phyloP scores from a whole-genome alignment of 1,140 invertebrate species.

The Trichomalopsis sarcophagae region DNA sequence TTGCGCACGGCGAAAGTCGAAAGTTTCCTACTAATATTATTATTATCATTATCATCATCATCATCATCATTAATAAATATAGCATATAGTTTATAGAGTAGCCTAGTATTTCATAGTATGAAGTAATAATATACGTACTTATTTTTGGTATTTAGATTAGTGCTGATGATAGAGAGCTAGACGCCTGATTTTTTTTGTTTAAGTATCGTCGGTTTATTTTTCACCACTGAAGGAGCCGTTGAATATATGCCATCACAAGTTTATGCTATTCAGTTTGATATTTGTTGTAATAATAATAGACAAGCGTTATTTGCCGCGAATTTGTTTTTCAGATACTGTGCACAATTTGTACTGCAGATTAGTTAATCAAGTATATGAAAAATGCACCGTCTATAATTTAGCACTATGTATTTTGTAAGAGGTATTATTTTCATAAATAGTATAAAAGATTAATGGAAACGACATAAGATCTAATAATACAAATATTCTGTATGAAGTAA shows the following conservation, averaged over 20 bases:
- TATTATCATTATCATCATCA: not conserved
- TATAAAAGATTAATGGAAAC: too few species aligned
- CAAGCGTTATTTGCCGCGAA: too few species aligned
- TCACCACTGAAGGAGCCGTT: not conserved
- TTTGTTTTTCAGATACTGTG: too few species aligned
- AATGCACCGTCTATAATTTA: too few species aligned
- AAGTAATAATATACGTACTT: not conserved
- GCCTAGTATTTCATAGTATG: slow-evolving; percentile 26
- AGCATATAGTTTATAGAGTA: slow-evolving; percentile 37
- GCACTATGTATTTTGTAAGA: too few species aligned
- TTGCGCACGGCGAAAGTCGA: slow-evolving; percentile 3
- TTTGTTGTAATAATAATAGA: too few species aligned
- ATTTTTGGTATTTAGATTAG: slow-evolving; percentile 53
- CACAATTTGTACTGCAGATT: too few species aligned
- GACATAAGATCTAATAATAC: too few species aligned
- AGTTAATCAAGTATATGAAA: too few species aligned
- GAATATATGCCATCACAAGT: not conserved
- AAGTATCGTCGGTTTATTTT: slow-evolving; percentile 3
- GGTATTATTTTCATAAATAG: too few species aligned
- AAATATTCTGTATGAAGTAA: too few species aligned
- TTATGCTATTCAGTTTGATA: too few species aligned
- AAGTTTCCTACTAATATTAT: not conserved
- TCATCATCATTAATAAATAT: slow-evolving; percentile 12
- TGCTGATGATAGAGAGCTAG: slow-evolving; percentile 58
- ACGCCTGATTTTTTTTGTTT: slow-evolving; percentile 52